These are phyloP conservation scores for Bergia puertoricense DNA, from an alignment of 92 coral and sea anemone species.

Conservation along the genomic window DNA sequence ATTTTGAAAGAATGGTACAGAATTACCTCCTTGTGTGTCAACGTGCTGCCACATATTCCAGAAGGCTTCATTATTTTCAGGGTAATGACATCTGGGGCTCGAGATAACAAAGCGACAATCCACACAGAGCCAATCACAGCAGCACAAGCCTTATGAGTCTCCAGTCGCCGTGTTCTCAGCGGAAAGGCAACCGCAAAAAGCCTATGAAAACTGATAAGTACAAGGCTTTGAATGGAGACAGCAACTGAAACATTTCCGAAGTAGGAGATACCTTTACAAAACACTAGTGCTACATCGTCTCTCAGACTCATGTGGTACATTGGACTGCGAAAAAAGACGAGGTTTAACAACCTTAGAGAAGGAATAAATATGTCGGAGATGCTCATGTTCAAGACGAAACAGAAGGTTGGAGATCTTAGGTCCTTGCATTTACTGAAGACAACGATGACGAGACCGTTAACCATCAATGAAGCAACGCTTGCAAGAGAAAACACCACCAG, in stretches of 20 bases:
- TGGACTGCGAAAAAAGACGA: constrained; percentile 7
- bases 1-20: background rate
- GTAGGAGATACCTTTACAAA: constrained; percentile 16
- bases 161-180: background rate
- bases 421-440: constrained; percentile 29
- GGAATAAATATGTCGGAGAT: constrained; percentile 32
- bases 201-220: constrained; percentile 21
- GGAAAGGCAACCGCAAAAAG: constrained; percentile 19
- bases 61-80: background rate
- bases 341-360: background rate
- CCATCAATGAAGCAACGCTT: constrained; percentile 10
- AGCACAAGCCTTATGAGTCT: background rate
- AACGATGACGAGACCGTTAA: constrained; percentile 13
- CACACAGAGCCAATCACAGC: background rate
- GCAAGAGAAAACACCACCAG: background rate
- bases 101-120: background rate
- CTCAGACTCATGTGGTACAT: constrained; percentile 9
- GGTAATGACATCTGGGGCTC: background rate
- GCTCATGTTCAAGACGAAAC: constrained; percentile 31
- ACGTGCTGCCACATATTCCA: background rate
- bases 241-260: constrained; percentile 22
- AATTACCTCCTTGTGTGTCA: background rate
- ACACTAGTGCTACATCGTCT: background rate
- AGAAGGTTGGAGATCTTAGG: constrained; percentile 26
- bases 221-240: constrained; percentile 24